A percentile compares a stretch with the other conserved stretches of the same genome.
Conservation (phyloP, 2,797 vertebrate species). For the Peromyscus melanophrys region DNA sequence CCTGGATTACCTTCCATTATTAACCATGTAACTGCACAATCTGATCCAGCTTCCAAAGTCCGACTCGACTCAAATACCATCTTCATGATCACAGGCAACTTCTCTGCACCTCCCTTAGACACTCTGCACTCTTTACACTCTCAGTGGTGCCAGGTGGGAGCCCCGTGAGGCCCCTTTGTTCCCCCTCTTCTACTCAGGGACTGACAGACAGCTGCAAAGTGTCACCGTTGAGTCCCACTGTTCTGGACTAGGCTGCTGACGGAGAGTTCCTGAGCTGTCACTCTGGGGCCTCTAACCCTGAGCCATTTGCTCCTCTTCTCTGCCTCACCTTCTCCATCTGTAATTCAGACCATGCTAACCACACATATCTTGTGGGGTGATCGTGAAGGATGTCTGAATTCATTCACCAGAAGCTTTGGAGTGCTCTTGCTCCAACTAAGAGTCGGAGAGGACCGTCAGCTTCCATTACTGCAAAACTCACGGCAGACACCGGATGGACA, state of each 20-base stretch:
- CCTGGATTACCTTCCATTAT: too few relatives aligned
- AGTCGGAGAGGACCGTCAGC: neutral
- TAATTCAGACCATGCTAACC: neutral
- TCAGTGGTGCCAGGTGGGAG: neutral
- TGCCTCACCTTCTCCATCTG: neutral
- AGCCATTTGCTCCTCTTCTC: neutral
- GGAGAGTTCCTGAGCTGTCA: neutral
- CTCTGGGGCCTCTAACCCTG: neutral
- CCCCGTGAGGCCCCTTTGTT: fast-evolving
- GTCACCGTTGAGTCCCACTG: too few relatives aligned
- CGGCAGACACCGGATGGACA: neutral
- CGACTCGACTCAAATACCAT: neutral
- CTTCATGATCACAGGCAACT: neutral
- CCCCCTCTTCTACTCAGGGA: neutral
- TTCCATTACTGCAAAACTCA: neutral
- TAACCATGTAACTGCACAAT: neutral
- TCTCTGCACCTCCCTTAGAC: neutral
- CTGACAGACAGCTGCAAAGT: neutral
- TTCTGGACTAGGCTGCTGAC: neutral
- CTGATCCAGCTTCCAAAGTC: neutral
- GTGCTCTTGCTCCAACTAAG: neutral
- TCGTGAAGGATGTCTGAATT: neutral
- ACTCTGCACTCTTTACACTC: neutral
- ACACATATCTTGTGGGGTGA: neutral
- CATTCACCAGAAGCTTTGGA: neutral